phyloP scores from a whole-genome alignment of 2,888 invertebrate species.

The Leptura quadrifasciata region DNA sequence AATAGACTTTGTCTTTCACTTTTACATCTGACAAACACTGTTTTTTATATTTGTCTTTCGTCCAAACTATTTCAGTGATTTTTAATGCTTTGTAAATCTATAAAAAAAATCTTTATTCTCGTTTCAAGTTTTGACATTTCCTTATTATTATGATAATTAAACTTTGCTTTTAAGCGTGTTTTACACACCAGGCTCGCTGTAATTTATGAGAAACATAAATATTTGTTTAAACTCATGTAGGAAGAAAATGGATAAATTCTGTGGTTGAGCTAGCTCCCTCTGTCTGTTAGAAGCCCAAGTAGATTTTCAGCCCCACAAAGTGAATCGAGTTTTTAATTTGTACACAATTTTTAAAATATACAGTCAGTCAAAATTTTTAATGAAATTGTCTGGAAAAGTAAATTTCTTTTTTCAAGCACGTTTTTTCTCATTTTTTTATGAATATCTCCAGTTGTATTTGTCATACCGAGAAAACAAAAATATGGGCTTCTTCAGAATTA shows the following conservation, averaged over 20 bases:
- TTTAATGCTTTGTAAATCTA: conserved; percentile 9
- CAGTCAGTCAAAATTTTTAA: no score
- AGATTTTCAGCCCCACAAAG: no score
- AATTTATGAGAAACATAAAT: conserved; percentile 39
- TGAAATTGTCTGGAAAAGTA: no score
- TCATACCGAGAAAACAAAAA: no score
- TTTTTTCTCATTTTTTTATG: no score
- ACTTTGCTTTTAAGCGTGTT: conserved; percentile 16
- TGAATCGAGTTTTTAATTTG: neutral
- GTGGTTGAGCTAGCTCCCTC: neutral
- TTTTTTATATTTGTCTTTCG: conserved; percentile 28
- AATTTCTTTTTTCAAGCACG: no score
- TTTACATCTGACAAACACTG: conserved; percentile 30
- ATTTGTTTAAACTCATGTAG: conserved; percentile 21
- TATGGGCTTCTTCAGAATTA: no score
- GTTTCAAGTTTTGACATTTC: conserved; percentile 16
- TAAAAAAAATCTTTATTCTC: conserved; percentile 16
- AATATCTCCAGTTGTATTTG: no score
- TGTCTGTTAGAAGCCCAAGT: no score
- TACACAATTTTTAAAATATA: neutral
- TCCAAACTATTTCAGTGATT: conserved; percentile 29
- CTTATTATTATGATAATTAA: conserved; percentile 27
- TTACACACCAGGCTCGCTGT: conserved; percentile 7
- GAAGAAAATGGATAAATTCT: conserved; percentile 22
- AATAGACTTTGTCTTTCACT: conserved; percentile 29